Percentiles rank a stretch among this genome's conserved stretches.
These are phyloP conservation scores for Thymelicus sylvestris DNA, from an alignment of 2,888 invertebrate genomes.

Conservation along the genomic window DNA sequence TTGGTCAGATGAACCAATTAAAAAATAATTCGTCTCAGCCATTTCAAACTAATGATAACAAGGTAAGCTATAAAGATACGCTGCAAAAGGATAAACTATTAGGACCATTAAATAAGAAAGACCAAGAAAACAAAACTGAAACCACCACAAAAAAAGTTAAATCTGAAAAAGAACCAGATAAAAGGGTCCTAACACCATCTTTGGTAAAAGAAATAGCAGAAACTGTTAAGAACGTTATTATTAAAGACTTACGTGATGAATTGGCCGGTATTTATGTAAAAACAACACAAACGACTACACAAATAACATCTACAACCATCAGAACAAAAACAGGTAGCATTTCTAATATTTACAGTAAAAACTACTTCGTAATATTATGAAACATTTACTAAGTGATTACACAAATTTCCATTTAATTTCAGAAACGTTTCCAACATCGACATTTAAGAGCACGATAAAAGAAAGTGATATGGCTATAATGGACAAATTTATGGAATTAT, in stretches of 20 bases:
- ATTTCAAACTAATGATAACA: neutral
- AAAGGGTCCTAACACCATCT: slow-evolving; percentile 2
- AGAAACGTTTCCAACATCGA: slow-evolving; percentile 27
- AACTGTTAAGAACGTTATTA: slow-evolving; percentile 61
- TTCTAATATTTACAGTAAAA: neutral
- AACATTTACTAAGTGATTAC: neutral
- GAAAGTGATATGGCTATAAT: slow-evolving; percentile 48
- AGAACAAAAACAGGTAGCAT: slow-evolving; percentile 27
- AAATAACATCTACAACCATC: slow-evolving; percentile 7
- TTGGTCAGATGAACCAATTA: slow-evolving; percentile 5
- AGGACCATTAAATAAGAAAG: neutral
- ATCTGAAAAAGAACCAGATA: neutral
- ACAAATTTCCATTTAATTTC: neutral
- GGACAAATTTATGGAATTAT: slow-evolving; percentile 57
- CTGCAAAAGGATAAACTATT: neutral
- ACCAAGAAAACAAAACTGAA: neutral
- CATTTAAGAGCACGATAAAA: slow-evolving; percentile 38
- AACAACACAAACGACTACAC: slow-evolving; percentile 42
- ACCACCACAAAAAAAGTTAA: neutral
- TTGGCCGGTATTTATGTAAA: slow-evolving; percentile 41
- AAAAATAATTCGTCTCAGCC: neutral
- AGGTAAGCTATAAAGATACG: neutral
- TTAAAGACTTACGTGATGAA: slow-evolving; percentile 59
- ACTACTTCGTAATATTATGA: neutral
- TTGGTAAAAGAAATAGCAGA: slow-evolving; percentile 64